Percentiles rank a stretch among this genome's conserved stretches.
These are phyloP conservation scores for Carposina sasakii DNA, from an alignment of 1,140 invertebrate species.

Conservation along the genomic window DNA sequence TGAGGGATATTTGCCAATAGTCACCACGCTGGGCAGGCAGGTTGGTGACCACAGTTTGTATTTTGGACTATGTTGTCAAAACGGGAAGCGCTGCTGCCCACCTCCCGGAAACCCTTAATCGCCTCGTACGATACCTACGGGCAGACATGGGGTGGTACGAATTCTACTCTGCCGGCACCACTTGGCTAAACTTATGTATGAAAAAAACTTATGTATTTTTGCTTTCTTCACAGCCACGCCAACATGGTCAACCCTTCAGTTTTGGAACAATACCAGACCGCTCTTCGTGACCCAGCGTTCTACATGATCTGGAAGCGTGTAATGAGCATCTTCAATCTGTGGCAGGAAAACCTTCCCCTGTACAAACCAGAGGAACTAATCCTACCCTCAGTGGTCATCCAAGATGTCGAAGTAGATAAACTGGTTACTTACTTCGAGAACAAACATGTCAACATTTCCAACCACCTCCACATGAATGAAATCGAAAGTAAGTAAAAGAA, in stretches of 20 bases:
- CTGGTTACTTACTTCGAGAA: slow-evolving; percentile 77
- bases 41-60: too few relatives aligned
- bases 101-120: too few relatives aligned
- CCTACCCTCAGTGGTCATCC: slow-evolving; percentile 77
- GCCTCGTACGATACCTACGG: too few relatives aligned
- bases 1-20: too few relatives aligned
- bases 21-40: too few relatives aligned
- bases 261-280: slow-evolving; percentile 73
- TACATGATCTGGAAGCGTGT: slow-evolving; percentile 79
- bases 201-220: slow-evolving; percentile 12
- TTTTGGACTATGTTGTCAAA: too few relatives aligned
- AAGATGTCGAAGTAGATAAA: slow-evolving; percentile 75
- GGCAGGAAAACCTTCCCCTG: slow-evolving; percentile 68
- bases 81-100: too few relatives aligned
- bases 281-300: slow-evolving; percentile 78
- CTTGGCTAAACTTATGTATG: too few relatives aligned
- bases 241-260: slow-evolving; percentile 61
- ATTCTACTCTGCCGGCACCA: too few relatives aligned
- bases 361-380: slow-evolving; percentile 73
- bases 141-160: too few relatives aligned
- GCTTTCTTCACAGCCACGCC: slow-evolving; percentile 29
- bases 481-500: slow-evolving; percentile 55
- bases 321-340: slow-evolving; percentile 71
- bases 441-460: slow-evolving; percentile 72
- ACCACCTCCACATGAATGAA: slow-evolving; percentile 51